Conservation (phyloP, 2,797 vertebrate genomes). For the Anomalospiza imberbis region DNA sequence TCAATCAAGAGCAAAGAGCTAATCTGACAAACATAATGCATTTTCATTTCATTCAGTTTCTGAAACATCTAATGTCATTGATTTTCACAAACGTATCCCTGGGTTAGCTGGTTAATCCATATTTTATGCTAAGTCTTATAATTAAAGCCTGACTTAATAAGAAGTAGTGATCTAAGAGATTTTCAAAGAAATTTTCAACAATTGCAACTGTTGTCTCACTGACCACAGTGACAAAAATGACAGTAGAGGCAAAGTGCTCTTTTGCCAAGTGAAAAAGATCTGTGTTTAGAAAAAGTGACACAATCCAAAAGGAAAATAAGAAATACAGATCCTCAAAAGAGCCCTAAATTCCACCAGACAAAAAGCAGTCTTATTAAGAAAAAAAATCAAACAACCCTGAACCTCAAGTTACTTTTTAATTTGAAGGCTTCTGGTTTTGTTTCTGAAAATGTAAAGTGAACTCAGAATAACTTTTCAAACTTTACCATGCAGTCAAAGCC, state of each 20-base stretch:
- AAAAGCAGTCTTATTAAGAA: neutral
- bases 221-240: neutral
- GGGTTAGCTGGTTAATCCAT: neutral
- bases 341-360: neutral
- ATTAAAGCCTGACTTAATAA: neutral
- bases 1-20: neutral
- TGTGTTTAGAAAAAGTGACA: neutral
- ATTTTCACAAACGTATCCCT: neutral
- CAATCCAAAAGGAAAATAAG: neutral
- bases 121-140: neutral
- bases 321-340: neutral
- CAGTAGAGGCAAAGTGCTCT: neutral
- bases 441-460: neutral
- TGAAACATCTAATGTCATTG: neutral
- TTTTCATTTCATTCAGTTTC: neutral
- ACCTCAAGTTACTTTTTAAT: neutral
- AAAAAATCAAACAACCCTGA: too few species aligned
- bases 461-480: constrained; percentile 7
- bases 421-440: neutral
- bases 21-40: neutral
- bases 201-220: neutral
- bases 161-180: neutral
- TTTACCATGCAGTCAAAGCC: neutral
- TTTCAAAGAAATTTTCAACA: neutral
- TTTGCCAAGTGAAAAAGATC: neutral